Conservation (phyloP, 2,888 invertebrate species). For the Pharmacophagus antenor region DNA sequence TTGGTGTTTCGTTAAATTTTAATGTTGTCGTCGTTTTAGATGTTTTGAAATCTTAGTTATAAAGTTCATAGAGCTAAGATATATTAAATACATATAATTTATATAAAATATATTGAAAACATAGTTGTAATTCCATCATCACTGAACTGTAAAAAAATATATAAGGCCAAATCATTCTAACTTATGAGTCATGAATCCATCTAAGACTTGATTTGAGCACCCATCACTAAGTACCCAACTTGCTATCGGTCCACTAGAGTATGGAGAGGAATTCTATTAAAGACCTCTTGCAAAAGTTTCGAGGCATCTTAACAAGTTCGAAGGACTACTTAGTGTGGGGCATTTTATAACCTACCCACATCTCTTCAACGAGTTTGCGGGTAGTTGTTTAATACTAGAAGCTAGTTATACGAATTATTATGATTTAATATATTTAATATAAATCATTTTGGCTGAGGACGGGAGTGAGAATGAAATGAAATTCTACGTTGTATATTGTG, state of each 20-base stretch:
- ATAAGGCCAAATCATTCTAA: not conserved
- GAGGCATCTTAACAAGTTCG: slow-evolving; percentile 57
- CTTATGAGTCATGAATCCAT: slow-evolving; percentile 16
- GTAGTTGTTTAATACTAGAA: slow-evolving; percentile 17
- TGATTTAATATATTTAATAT: slow-evolving; percentile 1
- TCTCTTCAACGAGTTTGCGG: slow-evolving; percentile 29
- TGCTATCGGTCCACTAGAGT: slow-evolving; percentile 38
- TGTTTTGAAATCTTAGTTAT: too few relatives aligned
- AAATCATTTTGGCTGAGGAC: not conserved
- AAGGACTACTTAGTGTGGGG: slow-evolving; percentile 49
- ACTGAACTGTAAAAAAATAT: not conserved
- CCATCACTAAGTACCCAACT: slow-evolving; percentile 39
- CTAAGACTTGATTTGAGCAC: slow-evolving; percentile 34
- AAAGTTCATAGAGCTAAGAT: too few relatives aligned
- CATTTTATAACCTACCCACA: slow-evolving; percentile 49
- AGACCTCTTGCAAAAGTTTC: slow-evolving; percentile 52
- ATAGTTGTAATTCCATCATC: too few relatives aligned
- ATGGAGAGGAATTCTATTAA: slow-evolving; percentile 59
- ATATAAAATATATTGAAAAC: too few relatives aligned
- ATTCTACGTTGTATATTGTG: not conserved
- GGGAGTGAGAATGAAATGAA: not conserved
- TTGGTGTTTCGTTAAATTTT: too few relatives aligned
- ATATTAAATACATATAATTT: too few relatives aligned
- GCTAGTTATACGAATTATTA: slow-evolving; percentile 1
- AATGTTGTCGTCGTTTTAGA: too few relatives aligned